A percentile compares a stretch with the other conserved stretches of the same genome.
These are phyloP conservation scores for Hirtodrosophila trivittata DNA, from an alignment of 2,888 invertebrate genomes.

Conservation along the genomic window DNA sequence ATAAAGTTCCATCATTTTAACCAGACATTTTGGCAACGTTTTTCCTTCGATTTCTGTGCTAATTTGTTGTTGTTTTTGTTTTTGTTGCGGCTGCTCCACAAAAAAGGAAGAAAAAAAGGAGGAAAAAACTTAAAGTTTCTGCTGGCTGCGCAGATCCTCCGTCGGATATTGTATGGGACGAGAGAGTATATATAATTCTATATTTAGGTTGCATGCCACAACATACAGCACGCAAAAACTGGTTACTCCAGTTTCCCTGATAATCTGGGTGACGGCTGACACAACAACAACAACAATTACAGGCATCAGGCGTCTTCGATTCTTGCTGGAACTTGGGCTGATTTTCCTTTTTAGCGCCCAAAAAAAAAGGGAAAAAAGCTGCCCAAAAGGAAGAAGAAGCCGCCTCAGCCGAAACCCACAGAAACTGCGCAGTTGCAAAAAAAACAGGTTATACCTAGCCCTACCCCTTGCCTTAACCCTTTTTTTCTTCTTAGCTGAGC, in stretches of 20 bases:
- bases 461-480: not conserved
- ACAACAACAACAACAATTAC: conserved; percentile 44
- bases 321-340: conserved; percentile 55
- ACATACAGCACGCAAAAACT: conserved; percentile 67
- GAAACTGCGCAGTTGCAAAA: conserved; percentile 59
- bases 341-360: conserved; percentile 73
- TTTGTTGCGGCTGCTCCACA: conserved; percentile 24
- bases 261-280: conserved; percentile 82
- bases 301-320: conserved; percentile 45
- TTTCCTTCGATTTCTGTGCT: conserved; percentile 10
- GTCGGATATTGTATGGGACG: conserved; percentile 29
- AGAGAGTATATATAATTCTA: conserved; percentile 66
- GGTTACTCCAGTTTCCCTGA: conserved; percentile 83
- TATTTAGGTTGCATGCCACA: conserved; percentile 80
- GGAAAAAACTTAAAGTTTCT: conserved; percentile 2
- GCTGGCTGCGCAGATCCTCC: conserved; percentile 10
- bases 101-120: conserved; percentile 10
- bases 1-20: conserved; percentile 7
- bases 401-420: conserved; percentile 30
- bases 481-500: not conserved
- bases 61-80: conserved; percentile 20
- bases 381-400: conserved; percentile 9
- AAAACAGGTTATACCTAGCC: conserved; percentile 45
- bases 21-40: conserved; percentile 29
- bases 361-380: conserved; percentile 32